Conservation (phyloP, 2,113 vertebrate species). For the Poeciliopsis occidentalis region DNA sequence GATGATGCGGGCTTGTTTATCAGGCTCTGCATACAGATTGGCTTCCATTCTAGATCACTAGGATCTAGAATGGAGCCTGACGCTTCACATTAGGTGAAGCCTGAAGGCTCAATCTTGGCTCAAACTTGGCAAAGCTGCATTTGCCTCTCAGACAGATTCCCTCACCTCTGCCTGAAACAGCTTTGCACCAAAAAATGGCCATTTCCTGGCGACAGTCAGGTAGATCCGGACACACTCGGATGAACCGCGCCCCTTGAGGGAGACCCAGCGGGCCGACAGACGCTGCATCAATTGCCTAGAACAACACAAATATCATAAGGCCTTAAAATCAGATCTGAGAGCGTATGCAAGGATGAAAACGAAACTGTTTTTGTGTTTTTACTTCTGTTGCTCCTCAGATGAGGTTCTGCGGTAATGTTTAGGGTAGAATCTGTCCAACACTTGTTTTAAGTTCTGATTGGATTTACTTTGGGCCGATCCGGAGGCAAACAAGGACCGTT, state of each 20-base stretch:
- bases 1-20: no score
- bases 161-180: constrained; percentile 92
- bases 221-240: constrained; percentile 94
- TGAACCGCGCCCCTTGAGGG: constrained; percentile 88
- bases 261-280: constrained; percentile 91
- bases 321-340: background rate
- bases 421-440: constrained; percentile 93
- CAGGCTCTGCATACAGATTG: no score
- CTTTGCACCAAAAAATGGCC: constrained; percentile 94
- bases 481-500: constrained; percentile 88
- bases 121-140: background rate
- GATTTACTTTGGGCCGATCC: constrained; percentile 85
- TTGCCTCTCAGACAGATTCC: background rate
- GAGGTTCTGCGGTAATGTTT: constrained; percentile 88
- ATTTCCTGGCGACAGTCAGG: constrained; percentile 93
- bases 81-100: no score
- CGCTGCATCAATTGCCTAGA: constrained; percentile 89
- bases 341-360: background rate
- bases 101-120: no score
- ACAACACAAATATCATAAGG: background rate
- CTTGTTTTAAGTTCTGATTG: constrained; percentile 90
- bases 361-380: constrained; percentile 10
- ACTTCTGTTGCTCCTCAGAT: constrained; percentile 94
- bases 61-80: no score
- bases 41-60: no score